These are phyloP conservation scores for Osmerus mordax DNA, from an alignment of 2,113 vertebrate species.

Conservation along the genomic window DNA sequence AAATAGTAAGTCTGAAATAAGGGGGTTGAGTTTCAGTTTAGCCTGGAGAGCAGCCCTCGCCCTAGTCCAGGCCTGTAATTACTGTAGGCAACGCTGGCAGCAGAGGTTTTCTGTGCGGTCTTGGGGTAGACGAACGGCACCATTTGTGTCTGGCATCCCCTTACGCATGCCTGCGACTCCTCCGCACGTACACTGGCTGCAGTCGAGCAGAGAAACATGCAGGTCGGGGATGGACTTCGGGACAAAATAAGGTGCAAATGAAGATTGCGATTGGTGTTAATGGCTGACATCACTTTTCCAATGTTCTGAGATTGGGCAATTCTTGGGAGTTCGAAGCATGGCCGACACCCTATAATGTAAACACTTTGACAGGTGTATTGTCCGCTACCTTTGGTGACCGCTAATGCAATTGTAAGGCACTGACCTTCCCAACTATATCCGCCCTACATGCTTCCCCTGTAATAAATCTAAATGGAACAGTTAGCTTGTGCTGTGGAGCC, in stretches of 20 bases:
- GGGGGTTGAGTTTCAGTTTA: slow-evolving; percentile 63
- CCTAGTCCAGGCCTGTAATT: slow-evolving; percentile 65
- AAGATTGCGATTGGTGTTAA: no score
- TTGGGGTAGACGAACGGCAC: slow-evolving; percentile 59
- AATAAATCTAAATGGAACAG: slow-evolving; percentile 8
- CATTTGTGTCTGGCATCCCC: slow-evolving; percentile 50
- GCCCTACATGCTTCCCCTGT: not conserved
- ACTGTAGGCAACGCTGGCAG: slow-evolving; percentile 65
- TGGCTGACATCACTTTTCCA: no score
- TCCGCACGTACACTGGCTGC: slow-evolving; percentile 11
- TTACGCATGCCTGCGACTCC: slow-evolving; percentile 13
- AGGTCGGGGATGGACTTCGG: not conserved
- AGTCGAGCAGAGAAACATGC: slow-evolving; percentile 16
- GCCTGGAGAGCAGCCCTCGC: slow-evolving; percentile 58
- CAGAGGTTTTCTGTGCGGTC: slow-evolving; percentile 45
- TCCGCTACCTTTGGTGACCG: not conserved
- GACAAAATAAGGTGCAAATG: no score
- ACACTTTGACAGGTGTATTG: slow-evolving; percentile 13
- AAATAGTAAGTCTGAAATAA: slow-evolving; percentile 64
- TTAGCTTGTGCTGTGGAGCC: not conserved
- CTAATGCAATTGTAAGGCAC: slow-evolving; percentile 4
- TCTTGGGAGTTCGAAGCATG: not conserved
- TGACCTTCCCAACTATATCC: not conserved
- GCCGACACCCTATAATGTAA: not conserved
- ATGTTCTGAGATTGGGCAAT: no score